phyloP scores from a whole-genome alignment of 1,140 invertebrate species.

The Ditylenchus dipsaci region DNA sequence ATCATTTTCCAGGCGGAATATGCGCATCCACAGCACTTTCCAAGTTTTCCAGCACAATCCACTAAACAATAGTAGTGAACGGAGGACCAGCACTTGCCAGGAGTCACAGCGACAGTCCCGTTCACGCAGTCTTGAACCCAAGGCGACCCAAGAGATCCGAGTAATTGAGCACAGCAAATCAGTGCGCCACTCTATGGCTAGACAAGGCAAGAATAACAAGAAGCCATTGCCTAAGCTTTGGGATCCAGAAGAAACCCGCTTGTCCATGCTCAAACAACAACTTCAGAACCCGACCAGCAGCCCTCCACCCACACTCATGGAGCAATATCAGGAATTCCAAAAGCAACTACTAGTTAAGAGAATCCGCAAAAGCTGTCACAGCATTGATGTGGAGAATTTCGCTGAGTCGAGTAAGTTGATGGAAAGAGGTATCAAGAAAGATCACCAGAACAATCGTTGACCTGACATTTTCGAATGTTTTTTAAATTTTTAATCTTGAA shows the following conservation, averaged over 20 bases:
- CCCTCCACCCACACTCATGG: not conserved
- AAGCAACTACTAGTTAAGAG: conserved; percentile 2
- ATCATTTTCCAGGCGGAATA: not conserved
- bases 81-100: not conserved
- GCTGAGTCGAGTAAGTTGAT: conserved; percentile 6
- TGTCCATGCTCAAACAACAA: conserved; percentile 20
- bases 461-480: too few relatives aligned
- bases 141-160: conserved; percentile 11
- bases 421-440: not conserved
- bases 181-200: conserved; percentile 19
- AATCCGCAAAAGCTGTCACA: conserved; percentile 2
- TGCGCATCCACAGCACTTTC: not conserved
- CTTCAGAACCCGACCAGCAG: conserved; percentile 9
- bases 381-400: conserved; percentile 14
- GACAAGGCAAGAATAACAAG: not conserved
- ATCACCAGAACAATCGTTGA: not conserved
- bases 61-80: not conserved
- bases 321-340: conserved; percentile 14
- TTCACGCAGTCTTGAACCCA: conserved; percentile 26
- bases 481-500: too few relatives aligned
- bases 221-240: conserved; percentile 35
- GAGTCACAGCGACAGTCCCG: conserved; percentile 15
- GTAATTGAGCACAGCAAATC: conserved; percentile 38
- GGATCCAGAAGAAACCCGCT: conserved; percentile 33
- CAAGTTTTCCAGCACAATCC: not conserved